Evolutionary conservation across 2,888 invertebrate species (phyloP).

Genomic region (Chrysomela aeneicollis): DNA sequence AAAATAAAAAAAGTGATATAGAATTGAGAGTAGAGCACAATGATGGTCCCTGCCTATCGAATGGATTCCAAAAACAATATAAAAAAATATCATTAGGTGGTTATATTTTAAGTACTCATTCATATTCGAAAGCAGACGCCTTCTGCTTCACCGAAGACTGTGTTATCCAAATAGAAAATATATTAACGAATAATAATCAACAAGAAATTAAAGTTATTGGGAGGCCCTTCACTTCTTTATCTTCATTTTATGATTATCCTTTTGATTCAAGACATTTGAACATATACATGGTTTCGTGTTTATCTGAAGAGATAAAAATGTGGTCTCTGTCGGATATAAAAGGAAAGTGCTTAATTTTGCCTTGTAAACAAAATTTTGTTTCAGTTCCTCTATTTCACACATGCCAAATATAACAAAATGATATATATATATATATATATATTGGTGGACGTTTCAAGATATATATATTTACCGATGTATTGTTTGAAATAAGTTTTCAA

Average conservation of each 20-base stretch:
- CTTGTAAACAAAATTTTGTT: background rate
- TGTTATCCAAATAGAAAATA: slow-evolving; percentile 15
- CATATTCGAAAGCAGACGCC: slow-evolving; percentile 13
- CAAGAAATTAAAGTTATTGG: background rate
- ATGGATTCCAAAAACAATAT: slow-evolving; percentile 13
- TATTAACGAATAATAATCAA: slow-evolving; percentile 10
- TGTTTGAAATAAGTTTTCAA: background rate
- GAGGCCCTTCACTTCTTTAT: background rate
- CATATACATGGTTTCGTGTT: background rate
- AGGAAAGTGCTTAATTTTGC: slow-evolving; percentile 5
- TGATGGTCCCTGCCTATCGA: slow-evolving; percentile 6
- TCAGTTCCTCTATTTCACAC: slow-evolving; percentile 10
- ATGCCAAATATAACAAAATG: slow-evolving; percentile 3
- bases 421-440: too few species aligned
- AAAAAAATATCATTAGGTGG: slow-evolving; percentile 11
- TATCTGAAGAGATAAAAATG: slow-evolving; percentile 2
- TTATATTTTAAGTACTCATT: slow-evolving; percentile 15
- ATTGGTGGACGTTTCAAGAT: too few species aligned
- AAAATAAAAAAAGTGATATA: slow-evolving; percentile 8
- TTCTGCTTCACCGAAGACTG: slow-evolving; percentile 17
- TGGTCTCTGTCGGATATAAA: background rate
- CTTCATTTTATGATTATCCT: slow-evolving; percentile 10
- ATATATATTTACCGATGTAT: too few species aligned
- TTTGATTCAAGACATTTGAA: too few species aligned
- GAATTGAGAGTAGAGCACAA: slow-evolving; percentile 5